phyloP scores from a whole-genome alignment of 2,113 vertebrate genomes.

The Dascyllus trimaculatus region DNA sequence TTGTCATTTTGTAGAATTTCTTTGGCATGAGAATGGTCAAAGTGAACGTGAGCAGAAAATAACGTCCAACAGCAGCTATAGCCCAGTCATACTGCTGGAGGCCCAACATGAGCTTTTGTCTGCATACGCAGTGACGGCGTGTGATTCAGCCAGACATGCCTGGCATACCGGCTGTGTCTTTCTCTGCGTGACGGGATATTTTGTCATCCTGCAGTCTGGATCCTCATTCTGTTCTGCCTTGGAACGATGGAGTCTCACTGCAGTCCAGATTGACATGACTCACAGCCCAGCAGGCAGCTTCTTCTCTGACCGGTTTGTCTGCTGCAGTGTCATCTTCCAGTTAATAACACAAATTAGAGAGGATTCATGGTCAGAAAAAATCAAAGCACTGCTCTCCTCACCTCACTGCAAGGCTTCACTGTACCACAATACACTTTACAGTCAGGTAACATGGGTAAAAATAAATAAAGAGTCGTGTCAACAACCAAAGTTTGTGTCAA shows the following conservation, averaged over 20 bases:
- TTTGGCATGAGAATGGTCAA: neutral
- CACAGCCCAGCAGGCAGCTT: conserved; percentile 54
- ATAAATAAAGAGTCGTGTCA: too few species aligned
- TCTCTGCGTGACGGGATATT: conserved; percentile 44
- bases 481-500: too few species aligned
- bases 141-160: conserved; percentile 66
- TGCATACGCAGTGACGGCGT: neutral
- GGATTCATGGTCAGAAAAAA: conserved; percentile 17
- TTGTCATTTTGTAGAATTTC: conserved; percentile 1
- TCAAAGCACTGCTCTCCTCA: neutral
- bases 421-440: too few species aligned
- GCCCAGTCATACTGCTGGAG: conserved; percentile 17
- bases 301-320: conserved; percentile 44
- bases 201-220: conserved; percentile 62
- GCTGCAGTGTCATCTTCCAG: conserved; percentile 36
- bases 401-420: neutral
- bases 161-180: conserved; percentile 41
- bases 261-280: conserved; percentile 66
- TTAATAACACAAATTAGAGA: conserved; percentile 33
- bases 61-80: neutral
- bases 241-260: conserved; percentile 35
- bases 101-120: conserved; percentile 15
- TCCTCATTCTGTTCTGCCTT: conserved; percentile 37
- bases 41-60: conserved; percentile 6
- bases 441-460: too few species aligned